Evolutionary conservation across 2,888 invertebrate species (phyloP), one percentile per base, ranked within the genome.

Genomic region (Alentia gelatinosa): DNA sequence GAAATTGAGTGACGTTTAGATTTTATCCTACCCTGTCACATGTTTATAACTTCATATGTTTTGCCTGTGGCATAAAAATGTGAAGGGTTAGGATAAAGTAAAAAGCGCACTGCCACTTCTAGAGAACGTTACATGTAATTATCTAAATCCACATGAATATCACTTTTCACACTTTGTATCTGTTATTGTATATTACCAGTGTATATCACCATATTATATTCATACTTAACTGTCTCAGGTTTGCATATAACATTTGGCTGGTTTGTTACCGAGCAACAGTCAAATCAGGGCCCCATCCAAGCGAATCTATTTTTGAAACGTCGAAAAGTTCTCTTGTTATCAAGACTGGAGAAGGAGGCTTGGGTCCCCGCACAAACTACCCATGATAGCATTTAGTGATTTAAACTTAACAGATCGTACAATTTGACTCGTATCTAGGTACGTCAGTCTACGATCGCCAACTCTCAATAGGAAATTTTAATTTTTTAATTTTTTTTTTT

Each of bases 171-270:
- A 79, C 79, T 37, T 79, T 79, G 79, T 79, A 79, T 79, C 37
- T 35, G 35, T 79, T 79, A 68, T 30, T 56, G 39, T 35, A 35
- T 79, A 12, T 63, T 79, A 79, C 39, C 35, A 37, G 79, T 79
- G 79, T 79, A 35, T 79, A 33, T 79, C 79, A 79, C 39, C 39
- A n/a, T 63, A 63, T 63, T 63, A 63, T 63, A 63, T 79, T 79
- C 79, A 79, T 79, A 79, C 79, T 42, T 86, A 42, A 86, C 86
- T 86, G 86, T 86, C 86, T 86, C 86, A 86, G 86, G 86, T 86
- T 35, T 86, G 7, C 86, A 86, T 86, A 35, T 83, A 83, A 47
- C 47, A 30, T 26, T n/a, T 30, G 47, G 47, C 86, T n/a, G 26
- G 26, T 86, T 47, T 3, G 86, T 86, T 86, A 47, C 86, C 47